Evolutionary conservation across 2,113 vertebrate genomes (phyloP), one percentile per base, ranked within the genome.

Genomic region (Larimichthys polyactis): DNA sequence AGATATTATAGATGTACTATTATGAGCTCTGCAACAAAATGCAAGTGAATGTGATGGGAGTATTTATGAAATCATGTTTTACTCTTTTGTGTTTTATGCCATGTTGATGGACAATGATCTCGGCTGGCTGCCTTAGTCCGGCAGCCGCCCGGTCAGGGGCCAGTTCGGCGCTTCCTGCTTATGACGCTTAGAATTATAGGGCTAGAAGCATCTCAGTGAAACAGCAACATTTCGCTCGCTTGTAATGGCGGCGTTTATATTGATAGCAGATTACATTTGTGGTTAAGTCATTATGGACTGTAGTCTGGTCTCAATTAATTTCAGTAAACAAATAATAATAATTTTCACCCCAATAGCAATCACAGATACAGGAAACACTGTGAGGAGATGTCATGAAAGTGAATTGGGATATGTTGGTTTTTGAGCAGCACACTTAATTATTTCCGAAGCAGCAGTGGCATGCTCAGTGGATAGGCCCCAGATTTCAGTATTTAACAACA

Each of bases 21-120:
- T 89, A 94, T 92, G 88, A 94, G 93, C 93, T 94, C 92, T 92
- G 92, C 92, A 91, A 93, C 89, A 89, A 91, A 92, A 94, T 94
- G 91, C 91, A 94, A 94, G 91, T 93, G 93, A 95, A 94, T 93
- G 93, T 93, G 91, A 92, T 80, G 90, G 89, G 86, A 90, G 91
- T 91, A 85, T 92, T 93, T 89, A 88, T 92, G 87, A 91, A 89
- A 90, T 87, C 85, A 90, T 79, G 77, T 87, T 91, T 94, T 87
- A 68, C 68, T 82, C 69, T 87, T 91, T 88, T 89, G 49, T 85
- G 85, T 92, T 91, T 84, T 74, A 86, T 82, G 87, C 87, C 89
- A 83, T 83, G 87, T 82, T 83, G 90, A 89, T 79, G 91, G 86
- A 92, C 88, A 83, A 84, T 87, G 92, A 89, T 91, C 89, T 51